These are phyloP conservation scores for Drosophila triauraria DNA, from an alignment of 1,140 invertebrate species.

Conservation along the genomic window DNA sequence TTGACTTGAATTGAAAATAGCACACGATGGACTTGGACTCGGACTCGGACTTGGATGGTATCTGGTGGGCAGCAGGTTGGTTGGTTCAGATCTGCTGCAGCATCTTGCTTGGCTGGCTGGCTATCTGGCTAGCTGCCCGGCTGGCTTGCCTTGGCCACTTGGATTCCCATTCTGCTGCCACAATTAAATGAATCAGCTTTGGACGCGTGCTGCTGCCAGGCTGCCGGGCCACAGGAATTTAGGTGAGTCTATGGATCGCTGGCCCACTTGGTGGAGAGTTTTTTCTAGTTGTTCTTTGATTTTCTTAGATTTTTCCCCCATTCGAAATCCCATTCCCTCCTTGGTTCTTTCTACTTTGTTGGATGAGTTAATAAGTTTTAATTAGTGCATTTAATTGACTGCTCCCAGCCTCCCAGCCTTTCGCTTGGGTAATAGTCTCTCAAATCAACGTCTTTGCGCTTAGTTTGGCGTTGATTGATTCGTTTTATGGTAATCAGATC, in stretches of 20 bases:
- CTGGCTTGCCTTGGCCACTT: slow-evolving; percentile 48
- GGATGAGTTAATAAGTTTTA: slow-evolving; percentile 45
- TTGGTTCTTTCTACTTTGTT: slow-evolving; percentile 32
- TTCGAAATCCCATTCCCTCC: not conserved
- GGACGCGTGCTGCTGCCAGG: slow-evolving; percentile 33
- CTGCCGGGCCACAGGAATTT: slow-evolving; percentile 22
- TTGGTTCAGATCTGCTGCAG: not conserved
- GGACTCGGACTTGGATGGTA: slow-evolving; percentile 8
- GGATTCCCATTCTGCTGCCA: slow-evolving; percentile 17
- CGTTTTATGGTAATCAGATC: slow-evolving; percentile 35
- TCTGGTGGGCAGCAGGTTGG: slow-evolving; percentile 1
- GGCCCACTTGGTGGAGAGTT: slow-evolving; percentile 29
- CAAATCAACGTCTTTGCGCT: not conserved
- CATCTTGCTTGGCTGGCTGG: slow-evolving; percentile 30
- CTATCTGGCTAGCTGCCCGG: slow-evolving; percentile 11
- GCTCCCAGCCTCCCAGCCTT: not conserved
- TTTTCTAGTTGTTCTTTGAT: not conserved
- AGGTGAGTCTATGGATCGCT: slow-evolving; percentile 34
- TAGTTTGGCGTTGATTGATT: slow-evolving; percentile 4
- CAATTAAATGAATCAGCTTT: slow-evolving; percentile 54
- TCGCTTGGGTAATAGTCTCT: not conserved
- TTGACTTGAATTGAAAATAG: slow-evolving; percentile 56
- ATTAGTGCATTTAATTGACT: slow-evolving; percentile 43
- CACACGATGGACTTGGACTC: slow-evolving; percentile 24
- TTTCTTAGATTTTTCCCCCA: not conserved